phyloP scores from a whole-genome alignment of 2,113 vertebrate genomes.

The Pachyramphus minor region DNA sequence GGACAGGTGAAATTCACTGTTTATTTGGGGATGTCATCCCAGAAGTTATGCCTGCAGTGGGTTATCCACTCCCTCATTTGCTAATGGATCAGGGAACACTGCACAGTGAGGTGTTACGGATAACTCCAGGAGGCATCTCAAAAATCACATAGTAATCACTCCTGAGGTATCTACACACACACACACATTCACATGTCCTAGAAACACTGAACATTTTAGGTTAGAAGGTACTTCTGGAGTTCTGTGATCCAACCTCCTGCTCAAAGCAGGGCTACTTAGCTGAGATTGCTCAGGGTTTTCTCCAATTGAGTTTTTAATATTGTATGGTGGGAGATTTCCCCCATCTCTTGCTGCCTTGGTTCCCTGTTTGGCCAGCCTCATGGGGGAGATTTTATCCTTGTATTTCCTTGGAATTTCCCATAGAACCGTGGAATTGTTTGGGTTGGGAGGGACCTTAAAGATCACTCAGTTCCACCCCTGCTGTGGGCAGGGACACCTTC shows the following conservation, averaged over 20 bases:
- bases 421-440: background rate
- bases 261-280: background rate
- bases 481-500: background rate
- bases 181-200: background rate
- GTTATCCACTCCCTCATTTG: background rate
- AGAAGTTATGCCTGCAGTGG: background rate
- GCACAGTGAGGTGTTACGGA: background rate
- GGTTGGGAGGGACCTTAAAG: background rate
- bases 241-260: background rate
- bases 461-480: background rate
- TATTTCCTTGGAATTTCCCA: background rate
- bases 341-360: background rate
- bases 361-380: background rate
- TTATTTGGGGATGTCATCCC: background rate
- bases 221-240: background rate
- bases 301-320: background rate
- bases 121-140: background rate
- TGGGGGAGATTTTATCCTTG: background rate
- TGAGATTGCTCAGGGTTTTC: background rate
- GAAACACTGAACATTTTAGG: background rate
- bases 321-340: background rate
- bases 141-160: too few species aligned
- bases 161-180: background rate
- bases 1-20: background rate
- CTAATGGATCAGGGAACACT: background rate